Evolutionary conservation across 2,797 vertebrate genomes (phyloP), one percentile per base, ranked within the genome.

Genomic region (Jordanella pulchra): DNA sequence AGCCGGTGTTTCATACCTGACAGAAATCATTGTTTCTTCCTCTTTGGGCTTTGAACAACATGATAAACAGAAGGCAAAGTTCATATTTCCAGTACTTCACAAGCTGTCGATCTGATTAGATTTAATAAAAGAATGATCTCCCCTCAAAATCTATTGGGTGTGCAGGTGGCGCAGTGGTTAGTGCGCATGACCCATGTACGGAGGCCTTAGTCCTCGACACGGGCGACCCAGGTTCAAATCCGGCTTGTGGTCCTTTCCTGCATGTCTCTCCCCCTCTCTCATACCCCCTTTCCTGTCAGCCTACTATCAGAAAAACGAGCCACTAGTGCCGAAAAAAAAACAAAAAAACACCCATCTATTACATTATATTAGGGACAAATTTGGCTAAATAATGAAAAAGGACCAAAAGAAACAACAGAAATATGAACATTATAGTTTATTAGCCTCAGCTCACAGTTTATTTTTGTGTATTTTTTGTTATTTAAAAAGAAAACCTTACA

Each of bases 401-500:
- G 35, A 39, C 35, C 35, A 77, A 81, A 61, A 47, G 60, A 71
- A 80, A 75, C 76, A 69, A 55, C 63, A 81, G 69, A 54, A 54
- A 75, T 71, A 54, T 11, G 53, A 66, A 60, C 39, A 54, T 60
- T 80, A 78, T 72, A 77, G 77, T 78, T 80, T 89, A 91, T 89
- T 81, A 30, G 80, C 87, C 77, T 89, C 76, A 84, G 83, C 82
- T 89, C 78, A 86, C 80, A 76, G 44, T 70, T 73, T 80, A 68
- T 51, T 63, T 85, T 75, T 61, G 60, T 67, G 85, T n/a, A n/a
- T n/a, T n/a, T n/a, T n/a, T n/a, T n/a, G n/a, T n/a, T n/a, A n/a
- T n/a, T n/a, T n/a, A n/a, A n/a, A n/a, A n/a, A n/a, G n/a, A n/a
- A 89, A 90, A 90, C 84, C 91, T 90, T 89, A 77, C 80, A 77